Conservation (phyloP, 2,797 vertebrate species). For the Sparus aurata region DNA sequence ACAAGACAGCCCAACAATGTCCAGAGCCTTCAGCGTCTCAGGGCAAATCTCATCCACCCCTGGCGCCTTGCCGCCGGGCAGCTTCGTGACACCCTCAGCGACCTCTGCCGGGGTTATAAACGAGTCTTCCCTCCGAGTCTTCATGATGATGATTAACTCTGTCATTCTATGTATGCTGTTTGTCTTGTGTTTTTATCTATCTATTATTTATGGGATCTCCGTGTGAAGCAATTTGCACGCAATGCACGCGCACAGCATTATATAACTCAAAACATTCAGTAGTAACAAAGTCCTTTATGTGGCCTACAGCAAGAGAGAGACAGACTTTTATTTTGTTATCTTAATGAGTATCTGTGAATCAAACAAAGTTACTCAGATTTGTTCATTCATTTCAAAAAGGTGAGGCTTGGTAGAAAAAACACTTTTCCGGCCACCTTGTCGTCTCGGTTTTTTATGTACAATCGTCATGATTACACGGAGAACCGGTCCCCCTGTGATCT, state of each 20-base stretch:
- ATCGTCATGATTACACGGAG: constrained; percentile 5
- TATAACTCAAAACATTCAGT: not conserved
- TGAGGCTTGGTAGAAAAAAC: constrained; percentile 15
- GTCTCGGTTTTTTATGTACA: constrained; percentile 1
- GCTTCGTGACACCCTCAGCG: no score
- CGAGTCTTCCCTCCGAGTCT: no score
- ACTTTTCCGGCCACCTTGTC: constrained; percentile 12
- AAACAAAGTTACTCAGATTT: constrained; percentile 8
- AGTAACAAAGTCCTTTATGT: not conserved
- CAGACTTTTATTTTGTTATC: constrained; percentile 15
- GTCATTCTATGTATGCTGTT: no score
- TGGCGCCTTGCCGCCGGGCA: no score
- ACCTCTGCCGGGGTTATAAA: no score
- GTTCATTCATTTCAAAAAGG: constrained; percentile 24
- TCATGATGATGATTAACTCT: no score
- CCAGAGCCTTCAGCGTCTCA: no score
- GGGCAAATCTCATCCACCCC: no score
- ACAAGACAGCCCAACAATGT: no score
- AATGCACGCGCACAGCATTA: not conserved
- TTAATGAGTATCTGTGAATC: constrained; percentile 41
- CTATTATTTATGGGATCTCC: no score
- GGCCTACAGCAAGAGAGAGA: not conserved
- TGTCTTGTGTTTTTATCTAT: no score
- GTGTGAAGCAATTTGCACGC: no score
- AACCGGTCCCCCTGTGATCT: constrained; percentile 7